Conservation (phyloP, 2,797 vertebrate genomes). For the Cottoperca gobio region DNA sequence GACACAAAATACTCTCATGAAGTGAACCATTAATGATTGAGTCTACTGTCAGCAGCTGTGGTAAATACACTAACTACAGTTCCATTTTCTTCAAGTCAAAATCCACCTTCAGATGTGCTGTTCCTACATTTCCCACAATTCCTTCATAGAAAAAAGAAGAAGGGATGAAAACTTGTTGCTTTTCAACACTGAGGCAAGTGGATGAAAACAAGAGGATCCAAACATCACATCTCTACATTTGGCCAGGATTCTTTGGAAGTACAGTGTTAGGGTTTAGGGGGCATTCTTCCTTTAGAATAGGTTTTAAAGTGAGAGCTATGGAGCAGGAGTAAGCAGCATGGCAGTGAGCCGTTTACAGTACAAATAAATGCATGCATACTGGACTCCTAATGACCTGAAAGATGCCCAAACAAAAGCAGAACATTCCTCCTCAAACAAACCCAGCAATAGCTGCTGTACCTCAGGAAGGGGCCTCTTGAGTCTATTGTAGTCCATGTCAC, state of each 20-base stretch:
- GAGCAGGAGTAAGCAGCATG: neutral
- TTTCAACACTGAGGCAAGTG: neutral
- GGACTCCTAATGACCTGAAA: neutral
- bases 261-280: neutral
- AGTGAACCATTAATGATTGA: neutral
- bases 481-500: neutral
- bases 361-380: neutral
- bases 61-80: neutral
- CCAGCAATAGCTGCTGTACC: neutral
- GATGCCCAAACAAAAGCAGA: neutral
- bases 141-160: neutral
- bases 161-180: neutral
- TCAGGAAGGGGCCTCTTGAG: neutral
- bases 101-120: neutral
- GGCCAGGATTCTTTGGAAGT: neutral
- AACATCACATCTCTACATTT: neutral
- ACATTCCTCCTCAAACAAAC: neutral
- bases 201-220: neutral
- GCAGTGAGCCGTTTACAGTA: neutral
- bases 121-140: neutral
- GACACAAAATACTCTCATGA: neutral
- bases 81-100: neutral
- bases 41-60: neutral
- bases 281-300: neutral
- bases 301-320: neutral